Conservation (phyloP, 2,797 vertebrate species). For the Petrocephalus schoutedeni region DNA sequence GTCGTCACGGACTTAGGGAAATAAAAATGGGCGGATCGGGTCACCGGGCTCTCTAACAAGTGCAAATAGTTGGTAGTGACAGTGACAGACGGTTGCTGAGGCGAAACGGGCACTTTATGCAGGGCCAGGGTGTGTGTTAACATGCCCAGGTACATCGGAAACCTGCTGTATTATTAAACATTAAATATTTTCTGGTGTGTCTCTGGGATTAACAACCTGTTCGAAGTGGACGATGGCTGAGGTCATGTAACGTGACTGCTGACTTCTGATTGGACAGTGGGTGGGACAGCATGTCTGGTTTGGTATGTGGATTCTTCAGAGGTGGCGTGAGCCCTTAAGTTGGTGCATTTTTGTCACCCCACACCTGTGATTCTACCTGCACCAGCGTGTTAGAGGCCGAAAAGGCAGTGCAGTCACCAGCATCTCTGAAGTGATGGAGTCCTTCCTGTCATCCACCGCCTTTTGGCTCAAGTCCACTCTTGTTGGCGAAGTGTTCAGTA, state of each 20-base stretch:
- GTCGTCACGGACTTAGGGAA: neutral
- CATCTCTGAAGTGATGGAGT: neutral
- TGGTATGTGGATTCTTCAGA: neutral
- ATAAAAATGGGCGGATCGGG: neutral
- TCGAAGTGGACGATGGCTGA: neutral
- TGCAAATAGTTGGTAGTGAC: neutral
- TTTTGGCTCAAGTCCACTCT: neutral
- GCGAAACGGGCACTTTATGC: neutral
- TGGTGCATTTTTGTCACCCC: neutral
- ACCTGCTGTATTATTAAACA: neutral
- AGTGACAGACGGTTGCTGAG: neutral
- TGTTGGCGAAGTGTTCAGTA: neutral
- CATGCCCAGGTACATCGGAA: neutral
- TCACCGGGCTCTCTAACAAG: neutral
- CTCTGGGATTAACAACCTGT: neutral
- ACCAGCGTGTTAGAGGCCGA: neutral
- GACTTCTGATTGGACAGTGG: neutral
- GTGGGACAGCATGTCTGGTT: neutral
- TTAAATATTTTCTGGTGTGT: neutral
- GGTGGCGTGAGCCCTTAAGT: neutral
- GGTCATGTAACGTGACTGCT: neutral
- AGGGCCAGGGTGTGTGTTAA: neutral
- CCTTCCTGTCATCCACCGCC: neutral
- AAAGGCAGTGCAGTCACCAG: neutral
- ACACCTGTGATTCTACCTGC: neutral